Evolutionary conservation across 2,797 vertebrate genomes (phyloP).

Genomic region (Champsocephalus esox): DNA sequence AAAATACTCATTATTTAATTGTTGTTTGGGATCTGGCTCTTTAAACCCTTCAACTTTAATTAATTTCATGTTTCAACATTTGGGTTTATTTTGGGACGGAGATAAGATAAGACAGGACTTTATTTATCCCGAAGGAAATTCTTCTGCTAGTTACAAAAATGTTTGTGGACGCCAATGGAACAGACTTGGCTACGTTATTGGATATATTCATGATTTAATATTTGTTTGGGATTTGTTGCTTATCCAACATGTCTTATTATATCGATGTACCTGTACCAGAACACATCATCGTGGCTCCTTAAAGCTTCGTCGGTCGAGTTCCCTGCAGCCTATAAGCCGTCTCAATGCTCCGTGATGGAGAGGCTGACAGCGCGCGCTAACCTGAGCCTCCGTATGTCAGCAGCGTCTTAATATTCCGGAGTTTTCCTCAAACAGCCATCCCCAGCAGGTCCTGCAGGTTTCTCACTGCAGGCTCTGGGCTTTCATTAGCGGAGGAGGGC

Average conservation of each 20-base stretch:
- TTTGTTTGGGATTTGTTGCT: background rate
- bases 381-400: constrained; percentile 74
- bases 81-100: no score
- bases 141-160: no score
- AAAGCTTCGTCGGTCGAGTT: constrained; percentile 12
- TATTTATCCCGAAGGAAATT: no score
- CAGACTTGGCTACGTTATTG: no score
- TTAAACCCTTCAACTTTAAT: no score
- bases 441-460: constrained; percentile 52
- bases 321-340: constrained; percentile 35
- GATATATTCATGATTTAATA: background rate
- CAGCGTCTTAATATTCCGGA: constrained; percentile 81
- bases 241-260: background rate
- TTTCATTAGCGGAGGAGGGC: constrained; percentile 70
- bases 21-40: no score
- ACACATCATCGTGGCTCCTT: constrained; percentile 22
- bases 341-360: constrained; percentile 56
- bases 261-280: background rate
- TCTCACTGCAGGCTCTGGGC: constrained; percentile 65
- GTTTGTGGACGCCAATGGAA: no score
- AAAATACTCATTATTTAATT: no score
- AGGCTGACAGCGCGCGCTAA: constrained; percentile 73
- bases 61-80: no score
- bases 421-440: constrained; percentile 65
- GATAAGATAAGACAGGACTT: no score